phyloP scores from a whole-genome alignment of 1,140 invertebrate genomes.

The Drosophila trapezifrons region DNA sequence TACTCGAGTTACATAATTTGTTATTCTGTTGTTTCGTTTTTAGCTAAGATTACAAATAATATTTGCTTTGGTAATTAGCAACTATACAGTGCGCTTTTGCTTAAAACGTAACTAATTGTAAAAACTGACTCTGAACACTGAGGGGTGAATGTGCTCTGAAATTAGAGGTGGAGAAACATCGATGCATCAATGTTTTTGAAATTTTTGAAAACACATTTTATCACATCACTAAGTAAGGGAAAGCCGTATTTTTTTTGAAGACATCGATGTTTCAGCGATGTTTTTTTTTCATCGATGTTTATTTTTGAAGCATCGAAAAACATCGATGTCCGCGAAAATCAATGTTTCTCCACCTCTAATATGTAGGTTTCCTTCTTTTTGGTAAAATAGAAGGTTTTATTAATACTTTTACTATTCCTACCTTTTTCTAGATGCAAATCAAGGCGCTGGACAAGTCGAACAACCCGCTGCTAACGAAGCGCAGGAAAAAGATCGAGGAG shows the following conservation, averaged over 20 bases:
- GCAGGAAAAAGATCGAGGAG: conserved; percentile 87
- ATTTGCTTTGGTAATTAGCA: conserved; percentile 10
- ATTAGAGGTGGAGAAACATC: no score
- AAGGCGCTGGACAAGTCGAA: conserved; percentile 96
- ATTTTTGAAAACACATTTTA: no score
- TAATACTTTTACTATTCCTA: conserved; percentile 25
- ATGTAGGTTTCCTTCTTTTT: neutral
- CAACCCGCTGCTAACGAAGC: conserved; percentile 95
- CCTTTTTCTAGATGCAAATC: conserved; percentile 88
- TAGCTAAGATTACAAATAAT: neutral
- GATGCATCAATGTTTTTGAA: no score
- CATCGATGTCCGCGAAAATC: no score
- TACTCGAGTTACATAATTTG: neutral
- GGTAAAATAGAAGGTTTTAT: neutral
- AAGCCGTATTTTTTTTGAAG: no score
- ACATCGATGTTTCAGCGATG: no score
- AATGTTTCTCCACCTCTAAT: no score
- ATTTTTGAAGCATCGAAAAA: no score
- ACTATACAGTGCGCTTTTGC: neutral
- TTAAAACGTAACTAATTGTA: conserved; percentile 12
- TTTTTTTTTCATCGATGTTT: no score
- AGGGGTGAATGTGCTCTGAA: conserved; percentile 6
- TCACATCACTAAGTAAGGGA: no score
- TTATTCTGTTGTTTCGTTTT: neutral
- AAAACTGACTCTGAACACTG: neutral